Base-by-base conservation (phyloP, 2,113 vertebrate species). In the Myocastor coypus region DNA sequence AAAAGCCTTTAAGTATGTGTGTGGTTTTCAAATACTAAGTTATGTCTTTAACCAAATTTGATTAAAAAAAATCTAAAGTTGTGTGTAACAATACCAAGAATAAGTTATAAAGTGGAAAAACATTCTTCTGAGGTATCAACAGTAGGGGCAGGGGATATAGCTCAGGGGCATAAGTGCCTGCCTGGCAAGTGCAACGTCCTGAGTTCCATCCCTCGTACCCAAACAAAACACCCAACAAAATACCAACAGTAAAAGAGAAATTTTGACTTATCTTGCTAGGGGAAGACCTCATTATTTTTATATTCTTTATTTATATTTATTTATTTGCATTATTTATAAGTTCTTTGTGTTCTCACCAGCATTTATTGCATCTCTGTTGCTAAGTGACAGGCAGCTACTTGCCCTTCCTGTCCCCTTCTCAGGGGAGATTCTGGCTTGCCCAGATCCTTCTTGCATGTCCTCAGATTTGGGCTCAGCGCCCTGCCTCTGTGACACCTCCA, bases 281-380 rank as follows among this genome's bases (percentile, higher is more conserved):
- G 57, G 37, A 84, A 81, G 82, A 80, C 63, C 3, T 17, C 61
- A 50, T 94, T 95, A 73, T 71, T 89, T 94, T 94, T 30, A n/a
- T 69, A n/a, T n/a, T n/a, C 16, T 68, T n/a, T 17, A 34, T 17
- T 68, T 68, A 30, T 28, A 64, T 64, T 24, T 64, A 30, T 64
- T 28, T 24, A 64, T 64, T 28, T 30, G 5, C 16, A 37, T 89
- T 96, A 71, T 90, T 93, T 94, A 46, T 37, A 71, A 68, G 22
- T 59, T 92, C 81, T 66, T 34, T 64, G 8, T 28, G n/a, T 83
- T 69, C 57, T 92, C 68, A 46, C 24, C 22, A 77, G 81, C 89
- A 84, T 57, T 9, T 0, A 10, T 20, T 42, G 28, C 42, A 24
- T 71, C 80, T 63, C 5, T 2, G 80, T 22, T 7, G 73, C 81